Evolutionary conservation across 2,888 invertebrate species (phyloP).

Genomic region (Rhingia campestris): DNA sequence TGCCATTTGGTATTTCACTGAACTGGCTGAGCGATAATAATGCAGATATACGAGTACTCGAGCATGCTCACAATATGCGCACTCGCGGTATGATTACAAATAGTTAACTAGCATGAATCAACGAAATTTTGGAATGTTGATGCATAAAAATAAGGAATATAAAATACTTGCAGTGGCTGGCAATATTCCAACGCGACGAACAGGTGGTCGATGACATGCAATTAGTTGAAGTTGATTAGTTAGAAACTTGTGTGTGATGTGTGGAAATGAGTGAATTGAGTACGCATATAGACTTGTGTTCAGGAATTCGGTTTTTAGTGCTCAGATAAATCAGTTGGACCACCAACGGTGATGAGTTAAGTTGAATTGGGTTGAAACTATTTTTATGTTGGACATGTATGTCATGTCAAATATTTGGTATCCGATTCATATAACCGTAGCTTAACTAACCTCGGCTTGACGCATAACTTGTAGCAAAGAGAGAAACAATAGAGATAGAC

Average conservation of each 20-base stretch:
- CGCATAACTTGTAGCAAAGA: too few species aligned
- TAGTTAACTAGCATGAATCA: neutral
- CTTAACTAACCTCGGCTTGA: too few species aligned
- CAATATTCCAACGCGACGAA: neutral
- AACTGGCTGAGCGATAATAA: slow-evolving; percentile 5
- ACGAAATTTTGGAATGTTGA: neutral
- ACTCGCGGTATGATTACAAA: slow-evolving; percentile 5
- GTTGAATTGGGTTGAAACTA: too few species aligned
- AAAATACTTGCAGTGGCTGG: neutral
- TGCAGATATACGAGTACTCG: neutral
- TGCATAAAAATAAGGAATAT: neutral
- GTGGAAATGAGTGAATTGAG: neutral
- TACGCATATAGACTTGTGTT: neutral
- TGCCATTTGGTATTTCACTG: slow-evolving; percentile 33
- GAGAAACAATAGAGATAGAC: too few species aligned
- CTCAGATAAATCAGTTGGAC: too few species aligned
- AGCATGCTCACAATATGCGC: slow-evolving; percentile 6
- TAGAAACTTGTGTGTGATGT: neutral
- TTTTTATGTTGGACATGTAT: too few species aligned
- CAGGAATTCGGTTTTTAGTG: too few species aligned
- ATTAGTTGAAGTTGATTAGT: too few species aligned
- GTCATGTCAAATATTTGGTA: too few species aligned
- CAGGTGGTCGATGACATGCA: slow-evolving; percentile 11
- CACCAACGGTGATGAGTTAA: too few species aligned
- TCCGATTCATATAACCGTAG: too few species aligned